phyloP scores from a whole-genome alignment of 1,140 invertebrate species.

The Drosophila jambulina region DNA sequence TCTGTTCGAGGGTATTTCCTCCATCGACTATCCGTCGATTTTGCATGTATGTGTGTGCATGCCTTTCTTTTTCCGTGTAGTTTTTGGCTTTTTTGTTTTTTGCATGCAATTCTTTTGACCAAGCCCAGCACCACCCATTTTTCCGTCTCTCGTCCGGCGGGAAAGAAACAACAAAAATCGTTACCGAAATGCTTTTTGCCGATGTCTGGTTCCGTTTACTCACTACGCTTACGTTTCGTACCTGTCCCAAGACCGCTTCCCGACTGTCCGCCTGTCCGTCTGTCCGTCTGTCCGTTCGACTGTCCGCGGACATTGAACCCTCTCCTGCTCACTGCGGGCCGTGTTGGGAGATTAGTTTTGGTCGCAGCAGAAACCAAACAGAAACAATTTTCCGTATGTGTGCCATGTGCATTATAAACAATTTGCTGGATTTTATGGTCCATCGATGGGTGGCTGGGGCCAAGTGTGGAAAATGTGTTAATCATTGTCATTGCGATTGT shows the following conservation, averaged over 20 bases:
- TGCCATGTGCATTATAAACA: conserved; percentile 55
- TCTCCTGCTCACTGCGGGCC: conserved; percentile 24
- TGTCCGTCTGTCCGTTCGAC: conserved; percentile 11
- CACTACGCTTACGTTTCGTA: conserved; percentile 33
- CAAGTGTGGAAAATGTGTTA: conserved; percentile 55
- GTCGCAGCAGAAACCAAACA: conserved; percentile 37
- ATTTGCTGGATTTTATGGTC: conserved; percentile 53
- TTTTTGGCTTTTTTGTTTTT: conserved; percentile 37
- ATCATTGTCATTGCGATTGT: conserved; percentile 53
- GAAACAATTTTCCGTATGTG: conserved; percentile 54
- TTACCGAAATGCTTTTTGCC: conserved; percentile 42
- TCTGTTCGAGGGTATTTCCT: conserved; percentile 28
- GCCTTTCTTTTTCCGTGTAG: conserved; percentile 40
- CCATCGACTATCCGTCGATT: conserved; percentile 15
- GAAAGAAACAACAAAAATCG: conserved; percentile 40
- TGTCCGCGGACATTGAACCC: conserved; percentile 45
- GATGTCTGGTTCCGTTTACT: conserved; percentile 39
- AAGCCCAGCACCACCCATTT: conserved; percentile 52
- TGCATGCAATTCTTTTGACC: conserved; percentile 61
- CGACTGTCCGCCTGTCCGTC: conserved; percentile 12
- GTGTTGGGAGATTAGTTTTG: conserved; percentile 38
- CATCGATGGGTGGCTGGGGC: conserved; percentile 45
- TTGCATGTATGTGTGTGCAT: not conserved
- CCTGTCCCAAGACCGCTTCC: conserved; percentile 38
- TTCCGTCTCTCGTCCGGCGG: conserved; percentile 21